phyloP scores from a whole-genome alignment of 2,113 vertebrate genomes.

The Solea solea region DNA sequence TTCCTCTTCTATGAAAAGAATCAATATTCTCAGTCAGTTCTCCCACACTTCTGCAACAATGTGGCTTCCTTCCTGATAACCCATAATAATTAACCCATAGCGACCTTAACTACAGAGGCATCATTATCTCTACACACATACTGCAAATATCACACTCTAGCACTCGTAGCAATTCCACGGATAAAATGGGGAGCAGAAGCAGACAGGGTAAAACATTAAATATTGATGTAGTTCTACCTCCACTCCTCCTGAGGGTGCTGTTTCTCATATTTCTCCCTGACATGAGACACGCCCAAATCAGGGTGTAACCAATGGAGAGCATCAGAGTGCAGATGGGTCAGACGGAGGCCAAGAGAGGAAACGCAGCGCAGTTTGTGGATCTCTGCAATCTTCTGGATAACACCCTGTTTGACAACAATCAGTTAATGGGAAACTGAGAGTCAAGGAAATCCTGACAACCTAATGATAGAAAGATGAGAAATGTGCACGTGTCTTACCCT shows the following conservation, averaged over 20 bases:
- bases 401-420: conserved; percentile 83
- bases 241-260: conserved; percentile 95
- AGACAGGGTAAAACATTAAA: conserved; percentile 4
- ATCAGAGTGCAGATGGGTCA: conserved; percentile 94
- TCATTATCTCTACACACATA: background rate
- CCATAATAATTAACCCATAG: background rate
- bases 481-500: conserved; percentile 81
- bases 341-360: conserved; percentile 93
- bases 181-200: background rate
- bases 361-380: conserved; percentile 94
- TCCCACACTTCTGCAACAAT: background rate
- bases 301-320: conserved; percentile 96
- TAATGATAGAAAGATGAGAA: too few relatives aligned
- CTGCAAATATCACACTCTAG: background rate
- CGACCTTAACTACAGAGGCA: background rate
- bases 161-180: background rate
- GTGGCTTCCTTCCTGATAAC: background rate
- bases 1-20: background rate
- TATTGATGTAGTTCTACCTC: conserved; percentile 84
- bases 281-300: conserved; percentile 94
- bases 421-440: background rate
- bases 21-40: background rate
- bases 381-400: conserved; percentile 99
- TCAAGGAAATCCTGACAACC: background rate
- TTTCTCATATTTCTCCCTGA: conserved; percentile 95